These are phyloP conservation scores for Aleiodes testaceus DNA, from an alignment of 2,888 invertebrate genomes.

Conservation along the genomic window DNA sequence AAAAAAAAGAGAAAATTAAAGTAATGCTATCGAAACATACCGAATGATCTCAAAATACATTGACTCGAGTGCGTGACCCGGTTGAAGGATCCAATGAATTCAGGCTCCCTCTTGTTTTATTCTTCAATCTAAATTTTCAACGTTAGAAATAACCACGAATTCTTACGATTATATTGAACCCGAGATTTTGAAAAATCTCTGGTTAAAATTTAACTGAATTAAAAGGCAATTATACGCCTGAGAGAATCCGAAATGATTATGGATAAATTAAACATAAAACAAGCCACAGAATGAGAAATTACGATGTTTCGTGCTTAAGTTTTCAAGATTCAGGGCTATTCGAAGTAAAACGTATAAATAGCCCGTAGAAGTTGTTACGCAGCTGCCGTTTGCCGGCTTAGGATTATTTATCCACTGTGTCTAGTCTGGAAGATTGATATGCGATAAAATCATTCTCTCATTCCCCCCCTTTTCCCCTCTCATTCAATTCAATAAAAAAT, in stretches of 20 bases:
- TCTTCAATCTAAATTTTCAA: conserved; percentile 17
- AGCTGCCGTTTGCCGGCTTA: conserved; percentile 49
- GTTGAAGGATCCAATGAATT: conserved; percentile 46
- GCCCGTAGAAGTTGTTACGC: conserved; percentile 44
- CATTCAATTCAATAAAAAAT: too few relatives aligned
- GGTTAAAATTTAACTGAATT: neutral
- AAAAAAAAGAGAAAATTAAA: neutral
- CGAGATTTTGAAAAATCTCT: neutral
- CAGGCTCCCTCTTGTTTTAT: conserved; percentile 7
- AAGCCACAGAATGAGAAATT: conserved; percentile 19
- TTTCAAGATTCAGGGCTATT: conserved; percentile 43
- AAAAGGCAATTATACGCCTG: conserved; percentile 8
- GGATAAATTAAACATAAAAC: conserved; percentile 15
- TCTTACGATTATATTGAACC: neutral
- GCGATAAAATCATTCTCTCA: conserved; percentile 32
- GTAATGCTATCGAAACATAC: conserved; percentile 50
- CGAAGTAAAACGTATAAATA: conserved; percentile 58
- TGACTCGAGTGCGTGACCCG: conserved; percentile 50
- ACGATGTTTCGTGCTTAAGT: conserved; percentile 37
- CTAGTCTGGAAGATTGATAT: conserved; percentile 46
- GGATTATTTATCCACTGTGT: conserved; percentile 62
- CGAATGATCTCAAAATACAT: conserved; percentile 52
- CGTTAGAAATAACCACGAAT: neutral
- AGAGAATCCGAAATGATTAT: conserved; percentile 26
- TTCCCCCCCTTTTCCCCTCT: too few relatives aligned